Evolutionary conservation across 2,113 vertebrate species (phyloP).

Genomic region (Anolis carolinensis): DNA sequence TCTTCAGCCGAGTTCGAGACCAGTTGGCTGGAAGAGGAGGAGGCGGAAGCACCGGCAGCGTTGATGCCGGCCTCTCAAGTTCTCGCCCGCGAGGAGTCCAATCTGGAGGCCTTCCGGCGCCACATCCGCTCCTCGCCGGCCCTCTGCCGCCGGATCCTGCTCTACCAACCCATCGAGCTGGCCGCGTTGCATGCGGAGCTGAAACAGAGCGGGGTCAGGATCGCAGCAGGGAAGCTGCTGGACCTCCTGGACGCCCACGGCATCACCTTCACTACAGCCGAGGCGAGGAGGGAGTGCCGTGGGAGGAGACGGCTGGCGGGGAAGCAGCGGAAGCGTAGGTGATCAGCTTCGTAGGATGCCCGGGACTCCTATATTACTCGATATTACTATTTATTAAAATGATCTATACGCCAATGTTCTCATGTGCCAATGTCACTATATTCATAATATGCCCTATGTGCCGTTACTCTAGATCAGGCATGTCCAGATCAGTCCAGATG

Average conservation of each 20-base stretch:
- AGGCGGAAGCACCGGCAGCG: slow-evolving; percentile 73
- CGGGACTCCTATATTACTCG: too few relatives aligned
- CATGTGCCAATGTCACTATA: too few relatives aligned
- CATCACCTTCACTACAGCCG: slow-evolving; percentile 89
- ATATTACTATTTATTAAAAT: too few relatives aligned
- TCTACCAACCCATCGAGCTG: slow-evolving; percentile 90
- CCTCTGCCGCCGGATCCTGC: slow-evolving; percentile 83
- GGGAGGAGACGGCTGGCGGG: too few relatives aligned
- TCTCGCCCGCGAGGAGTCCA: slow-evolving; percentile 65
- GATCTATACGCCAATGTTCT: too few relatives aligned
- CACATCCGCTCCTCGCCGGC: slow-evolving; percentile 81
- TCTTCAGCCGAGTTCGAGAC: slow-evolving; percentile 69
- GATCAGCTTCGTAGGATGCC: too few relatives aligned
- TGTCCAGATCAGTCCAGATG: too few relatives aligned
- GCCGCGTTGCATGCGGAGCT: slow-evolving; percentile 82
- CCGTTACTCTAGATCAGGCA: too few relatives aligned
- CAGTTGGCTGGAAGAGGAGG: slow-evolving; percentile 57
- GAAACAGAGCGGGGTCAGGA: slow-evolving; percentile 81
- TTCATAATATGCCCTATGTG: too few relatives aligned
- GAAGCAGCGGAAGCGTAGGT: too few relatives aligned
- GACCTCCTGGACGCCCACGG: slow-evolving; percentile 92
- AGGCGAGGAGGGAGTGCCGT: slow-evolving; percentile 71
- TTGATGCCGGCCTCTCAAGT: slow-evolving; percentile 81
- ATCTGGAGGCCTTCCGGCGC: slow-evolving; percentile 75
- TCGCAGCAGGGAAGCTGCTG: slow-evolving; percentile 83